phyloP scores from a whole-genome alignment of 2,113 vertebrate species.

The Istiophorus platypterus region DNA sequence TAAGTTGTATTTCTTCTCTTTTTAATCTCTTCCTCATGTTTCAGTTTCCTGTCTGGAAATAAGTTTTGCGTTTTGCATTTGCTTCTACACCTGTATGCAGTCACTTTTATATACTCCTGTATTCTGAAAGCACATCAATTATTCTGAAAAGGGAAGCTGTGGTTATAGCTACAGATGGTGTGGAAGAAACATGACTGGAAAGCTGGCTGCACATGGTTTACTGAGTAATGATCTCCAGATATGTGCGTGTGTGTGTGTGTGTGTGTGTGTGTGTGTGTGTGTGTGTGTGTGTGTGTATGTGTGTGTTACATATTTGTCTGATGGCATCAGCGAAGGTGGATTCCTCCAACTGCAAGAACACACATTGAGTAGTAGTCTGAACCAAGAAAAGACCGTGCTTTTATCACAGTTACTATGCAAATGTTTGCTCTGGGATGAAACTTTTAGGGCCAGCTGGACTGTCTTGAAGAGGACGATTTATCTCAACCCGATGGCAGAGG shows the following conservation, averaged over 20 bases:
- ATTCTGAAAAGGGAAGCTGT: not conserved
- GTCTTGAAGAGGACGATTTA: slow-evolving; percentile 20
- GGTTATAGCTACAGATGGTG: not conserved
- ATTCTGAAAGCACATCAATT: not conserved
- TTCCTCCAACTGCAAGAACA: slow-evolving; percentile 58
- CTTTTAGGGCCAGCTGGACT: slow-evolving; percentile 17
- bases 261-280: slow-evolving; percentile 51
- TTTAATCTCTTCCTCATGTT: not conserved
- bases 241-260: slow-evolving; percentile 47
- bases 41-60: not conserved
- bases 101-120: not conserved
- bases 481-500: slow-evolving; percentile 41
- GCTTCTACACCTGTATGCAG: not conserved
- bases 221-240: slow-evolving; percentile 74
- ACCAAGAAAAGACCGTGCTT: not conserved
- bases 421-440: slow-evolving; percentile 43
- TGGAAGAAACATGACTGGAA: slow-evolving; percentile 28
- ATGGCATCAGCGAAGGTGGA: slow-evolving; percentile 76
- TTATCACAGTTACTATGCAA: slow-evolving; percentile 41
- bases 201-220: slow-evolving; percentile 62
- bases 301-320: slow-evolving; percentile 73
- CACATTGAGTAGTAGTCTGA: slow-evolving; percentile 44
- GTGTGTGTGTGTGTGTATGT: slow-evolving; percentile 50
- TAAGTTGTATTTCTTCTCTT: slow-evolving; percentile 58
- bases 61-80: not conserved